Base-by-base conservation (phyloP, 1,140 invertebrate genomes). In the Bemisia tabaci region DNA sequence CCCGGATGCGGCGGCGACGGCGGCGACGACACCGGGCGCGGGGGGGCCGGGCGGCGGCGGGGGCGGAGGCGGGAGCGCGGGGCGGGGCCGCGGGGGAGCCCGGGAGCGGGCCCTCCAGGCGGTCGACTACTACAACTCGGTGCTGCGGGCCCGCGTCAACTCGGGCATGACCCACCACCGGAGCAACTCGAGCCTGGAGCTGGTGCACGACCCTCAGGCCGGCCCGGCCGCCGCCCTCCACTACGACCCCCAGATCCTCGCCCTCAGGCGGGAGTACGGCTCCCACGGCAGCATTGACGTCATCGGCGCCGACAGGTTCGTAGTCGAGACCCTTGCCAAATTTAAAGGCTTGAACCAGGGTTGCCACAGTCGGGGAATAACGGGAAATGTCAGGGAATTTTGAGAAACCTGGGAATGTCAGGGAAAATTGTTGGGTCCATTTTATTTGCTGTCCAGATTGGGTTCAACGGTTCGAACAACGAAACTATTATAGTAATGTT, bases 201-300 rank as follows among this genome's bases (percentile, higher is more conserved):
- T 87, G 74, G 84, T 85, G 67, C 82, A 83, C 68, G 74, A 77
- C 60, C 74, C 74, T 21, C 71, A 74, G n/a, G 66, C 70, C n/a
- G 66, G 67, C 61, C 25, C 58, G 25, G 60, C 65, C 25, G 65
- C 27, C 48, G 65, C 26, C 25, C 60, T 65, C 23, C 68, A 48
- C 33, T 67, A 68, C 61, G 65, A 60, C 65, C 25, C 22, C 17
- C 60, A 26, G 17, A 39, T 39, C n/a, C 27, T 39, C 23, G 60
- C 71, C 64, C 68, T 81, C 48, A 73, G 80, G 24, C 74, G 83
- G 25, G 82, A 85, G 69, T 85, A 84, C 73, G 84, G 84, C 39
- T 82, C 82, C 74, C 79, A 82, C 74, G 86, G 86, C 9, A 87
- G 85, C 65, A 83, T 89, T 65, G 86, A 89, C 74, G 79, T 87